Percentiles rank a stretch among this genome's conserved stretches.
These are phyloP conservation scores for Rhopalosiphum padi DNA, from an alignment of 1,140 invertebrate species.

Conservation along the genomic window DNA sequence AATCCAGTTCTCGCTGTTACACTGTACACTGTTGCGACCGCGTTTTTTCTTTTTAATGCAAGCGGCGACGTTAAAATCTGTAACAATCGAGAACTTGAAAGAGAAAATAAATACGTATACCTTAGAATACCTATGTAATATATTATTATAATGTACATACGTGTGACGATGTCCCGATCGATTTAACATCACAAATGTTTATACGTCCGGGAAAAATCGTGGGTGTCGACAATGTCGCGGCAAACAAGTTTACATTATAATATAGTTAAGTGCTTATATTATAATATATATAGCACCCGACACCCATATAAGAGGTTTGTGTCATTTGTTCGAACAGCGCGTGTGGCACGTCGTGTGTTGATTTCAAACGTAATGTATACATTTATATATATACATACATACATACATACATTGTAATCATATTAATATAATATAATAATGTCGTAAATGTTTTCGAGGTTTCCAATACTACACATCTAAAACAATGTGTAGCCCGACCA, in stretches of 20 bases:
- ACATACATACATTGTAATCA: too few species aligned
- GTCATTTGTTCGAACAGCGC: conserved; percentile 27
- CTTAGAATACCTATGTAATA: background rate
- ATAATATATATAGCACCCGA: background rate
- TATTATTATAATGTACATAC: background rate
- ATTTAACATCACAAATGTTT: background rate
- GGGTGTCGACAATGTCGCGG: conserved; percentile 18
- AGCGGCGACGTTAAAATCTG: background rate
- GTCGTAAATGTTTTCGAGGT: conserved; percentile 37
- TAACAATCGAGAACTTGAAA: background rate
- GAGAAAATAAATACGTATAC: background rate
- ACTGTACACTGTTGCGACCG: background rate
- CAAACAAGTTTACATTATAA: conserved; percentile 27
- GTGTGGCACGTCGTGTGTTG: conserved; percentile 4
- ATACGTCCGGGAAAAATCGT: background rate
- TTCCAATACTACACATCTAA: background rate
- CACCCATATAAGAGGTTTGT: background rate
- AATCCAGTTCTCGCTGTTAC: background rate
- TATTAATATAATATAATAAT: background rate
- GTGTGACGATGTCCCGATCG: background rate
- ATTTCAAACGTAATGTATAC: background rate
- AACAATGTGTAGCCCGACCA: background rate
- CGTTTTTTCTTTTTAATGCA: background rate
- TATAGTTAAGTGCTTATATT: conserved; percentile 21
- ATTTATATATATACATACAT: too few species aligned